These are phyloP conservation scores for Phylloscopus trochiloides DNA, from an alignment of 2,113 vertebrate genomes.

Conservation along the genomic window DNA sequence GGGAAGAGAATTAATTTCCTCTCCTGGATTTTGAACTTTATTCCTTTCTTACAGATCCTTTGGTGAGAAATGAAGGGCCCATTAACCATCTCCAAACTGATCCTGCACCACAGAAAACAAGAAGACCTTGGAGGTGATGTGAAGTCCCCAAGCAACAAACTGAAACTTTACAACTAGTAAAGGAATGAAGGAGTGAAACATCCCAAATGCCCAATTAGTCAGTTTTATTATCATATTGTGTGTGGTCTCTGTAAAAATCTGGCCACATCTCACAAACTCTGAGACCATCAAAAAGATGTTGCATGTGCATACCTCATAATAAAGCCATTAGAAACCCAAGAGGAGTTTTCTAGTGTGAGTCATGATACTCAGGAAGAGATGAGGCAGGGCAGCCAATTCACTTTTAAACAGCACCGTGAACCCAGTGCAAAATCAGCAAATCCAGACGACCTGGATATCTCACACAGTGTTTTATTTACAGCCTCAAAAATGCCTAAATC, in stretches of 20 bases:
- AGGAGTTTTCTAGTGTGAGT: neutral
- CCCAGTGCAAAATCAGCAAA: neutral
- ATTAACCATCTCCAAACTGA: neutral
- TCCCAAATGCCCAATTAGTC: neutral
- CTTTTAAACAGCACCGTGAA: neutral
- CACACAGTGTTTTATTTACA: neutral
- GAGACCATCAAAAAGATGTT: neutral
- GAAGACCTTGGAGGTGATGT: neutral
- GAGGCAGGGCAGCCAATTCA: neutral
- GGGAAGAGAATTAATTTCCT: neutral
- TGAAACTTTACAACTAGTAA: neutral
- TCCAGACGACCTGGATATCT: fast-evolving
- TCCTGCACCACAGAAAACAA: neutral
- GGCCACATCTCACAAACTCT: neutral
- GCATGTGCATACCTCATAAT: neutral
- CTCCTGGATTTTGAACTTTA: neutral
- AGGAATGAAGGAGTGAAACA: neutral
- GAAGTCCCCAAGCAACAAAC: neutral
- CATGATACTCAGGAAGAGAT: neutral
- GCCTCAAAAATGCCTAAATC: neutral
- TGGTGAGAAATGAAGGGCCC: neutral
- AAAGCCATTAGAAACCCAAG: neutral
- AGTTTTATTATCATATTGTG: neutral
- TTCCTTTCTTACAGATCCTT: neutral
- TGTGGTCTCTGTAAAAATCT: neutral